A percentile compares a stretch with the other conserved stretches of the same genome.
phyloP scores from a whole-genome alignment of 2,797 vertebrate genomes.

The Propithecus deckenii region DNA sequence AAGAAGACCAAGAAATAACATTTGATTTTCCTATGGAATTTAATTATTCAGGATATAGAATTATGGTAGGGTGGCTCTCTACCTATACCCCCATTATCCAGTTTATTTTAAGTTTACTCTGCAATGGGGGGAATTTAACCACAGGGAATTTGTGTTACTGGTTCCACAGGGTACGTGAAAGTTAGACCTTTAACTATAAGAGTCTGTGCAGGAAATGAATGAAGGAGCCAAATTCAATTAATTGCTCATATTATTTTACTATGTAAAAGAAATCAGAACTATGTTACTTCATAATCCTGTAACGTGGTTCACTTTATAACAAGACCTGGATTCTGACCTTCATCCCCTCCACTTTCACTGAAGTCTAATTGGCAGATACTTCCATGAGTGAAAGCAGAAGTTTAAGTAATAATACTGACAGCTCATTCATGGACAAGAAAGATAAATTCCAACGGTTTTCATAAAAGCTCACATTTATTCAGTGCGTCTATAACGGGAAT shows the following conservation, averaged over 20 bases:
- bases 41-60: conserved; percentile 8
- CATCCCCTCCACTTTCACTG: neutral
- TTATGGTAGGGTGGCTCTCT: neutral
- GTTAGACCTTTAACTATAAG: neutral
- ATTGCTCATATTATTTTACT: neutral
- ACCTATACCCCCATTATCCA: neutral
- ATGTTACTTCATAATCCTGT: neutral
- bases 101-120: neutral
- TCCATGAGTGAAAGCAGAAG: neutral
- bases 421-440: neutral
- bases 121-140: neutral
- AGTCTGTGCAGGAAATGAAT: neutral
- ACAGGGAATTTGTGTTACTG: neutral
- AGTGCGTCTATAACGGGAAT: neutral
- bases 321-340: neutral
- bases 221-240: neutral
- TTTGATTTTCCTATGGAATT: neutral
- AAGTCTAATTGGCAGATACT: neutral
- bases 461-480: neutral
- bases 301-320: neutral
- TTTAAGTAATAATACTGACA: neutral
- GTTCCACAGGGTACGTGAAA: neutral
- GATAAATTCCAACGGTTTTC: neutral
- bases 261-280: neutral
- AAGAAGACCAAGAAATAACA: neutral